Evolutionary conservation across 2,113 vertebrate genomes (phyloP), one percentile per base, ranked within the genome.

Genomic region (Myrmecobius fasciatus): DNA sequence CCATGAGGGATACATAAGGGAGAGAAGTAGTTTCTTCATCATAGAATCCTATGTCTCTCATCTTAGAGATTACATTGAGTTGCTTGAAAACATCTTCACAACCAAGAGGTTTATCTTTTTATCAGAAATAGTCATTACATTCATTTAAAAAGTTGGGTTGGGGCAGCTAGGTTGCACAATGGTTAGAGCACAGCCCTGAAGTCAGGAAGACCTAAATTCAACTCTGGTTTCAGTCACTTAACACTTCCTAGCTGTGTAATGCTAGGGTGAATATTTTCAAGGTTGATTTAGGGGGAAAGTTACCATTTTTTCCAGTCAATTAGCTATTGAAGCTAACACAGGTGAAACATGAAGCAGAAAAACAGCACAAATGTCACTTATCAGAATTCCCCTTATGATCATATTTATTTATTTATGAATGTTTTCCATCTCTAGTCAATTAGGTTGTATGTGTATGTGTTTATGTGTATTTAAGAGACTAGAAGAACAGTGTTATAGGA

Each of bases 331-430:
- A 91, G 52, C 24, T 36, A 83, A 22, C 22, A 60, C 49, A 56
- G 47, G 43, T 83, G 36, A 91, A 93, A 88, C 89, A 67, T 91
- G 92, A 94, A 25, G 67, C 36, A 83, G 52, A 25, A 95, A 95
- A 90, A 47, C 28, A n/a, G 0, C 0, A 25, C 25, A 53, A 67
- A 25, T 95, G 0, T 0, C 0, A 43, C 46, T 9, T 88, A 94
- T 94, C 0, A n/a, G 36, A 83, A 5, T 83, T n/a, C 31, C 60
- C 3, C 31, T 36, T 83, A 43, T 43, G 67, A 43, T 83, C 36
- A 83, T 0, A 83, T 83, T 83, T 17, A 67, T 17, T n/a, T 67
- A 22, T 43, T 83, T 83, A n/a, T 83, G 17, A 8, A 83, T 83
- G 36, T 2, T 43, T 83, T n/a, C 36, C 36, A 83, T 8, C 5